Evolutionary conservation across 2,888 invertebrate species (phyloP).

Genomic region (Liodrosophila aerea): DNA sequence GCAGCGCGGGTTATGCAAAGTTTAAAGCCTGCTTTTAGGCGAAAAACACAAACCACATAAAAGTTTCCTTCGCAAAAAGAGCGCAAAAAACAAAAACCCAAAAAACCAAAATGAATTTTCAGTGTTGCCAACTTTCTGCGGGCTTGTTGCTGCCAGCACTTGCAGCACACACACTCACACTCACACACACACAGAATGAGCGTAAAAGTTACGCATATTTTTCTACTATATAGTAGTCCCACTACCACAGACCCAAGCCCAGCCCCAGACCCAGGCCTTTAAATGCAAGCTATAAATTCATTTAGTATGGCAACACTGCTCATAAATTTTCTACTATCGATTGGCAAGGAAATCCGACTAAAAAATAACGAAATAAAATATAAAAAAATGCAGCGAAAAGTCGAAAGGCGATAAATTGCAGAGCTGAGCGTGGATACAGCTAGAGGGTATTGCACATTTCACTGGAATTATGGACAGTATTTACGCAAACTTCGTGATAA

Average conservation of each 20-base stretch:
- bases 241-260: background rate
- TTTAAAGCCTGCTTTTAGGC: constrained; percentile 69
- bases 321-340: constrained; percentile 69
- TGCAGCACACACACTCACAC: constrained; percentile 16
- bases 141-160: constrained; percentile 46
- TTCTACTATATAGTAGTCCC: constrained; percentile 1
- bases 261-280: constrained; percentile 32
- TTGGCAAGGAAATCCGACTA: constrained; percentile 54
- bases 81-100: constrained; percentile 24
- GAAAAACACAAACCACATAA: constrained; percentile 64
- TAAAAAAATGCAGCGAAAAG: constrained; percentile 33
- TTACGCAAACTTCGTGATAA: no score
- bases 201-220: constrained; percentile 67
- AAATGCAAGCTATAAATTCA: constrained; percentile 72
- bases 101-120: constrained; percentile 72
- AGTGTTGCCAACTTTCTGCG: constrained; percentile 74
- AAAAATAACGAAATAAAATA: constrained; percentile 11
- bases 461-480: no score
- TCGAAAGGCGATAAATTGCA: constrained; percentile 44
- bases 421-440: no score
- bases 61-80: constrained; percentile 41
- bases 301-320: constrained; percentile 70
- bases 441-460: no score
- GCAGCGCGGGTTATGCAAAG: constrained; percentile 56
- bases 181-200: constrained; percentile 6